Conservation (phyloP, 2,797 vertebrate species). For the Myotis daubentonii region DNA sequence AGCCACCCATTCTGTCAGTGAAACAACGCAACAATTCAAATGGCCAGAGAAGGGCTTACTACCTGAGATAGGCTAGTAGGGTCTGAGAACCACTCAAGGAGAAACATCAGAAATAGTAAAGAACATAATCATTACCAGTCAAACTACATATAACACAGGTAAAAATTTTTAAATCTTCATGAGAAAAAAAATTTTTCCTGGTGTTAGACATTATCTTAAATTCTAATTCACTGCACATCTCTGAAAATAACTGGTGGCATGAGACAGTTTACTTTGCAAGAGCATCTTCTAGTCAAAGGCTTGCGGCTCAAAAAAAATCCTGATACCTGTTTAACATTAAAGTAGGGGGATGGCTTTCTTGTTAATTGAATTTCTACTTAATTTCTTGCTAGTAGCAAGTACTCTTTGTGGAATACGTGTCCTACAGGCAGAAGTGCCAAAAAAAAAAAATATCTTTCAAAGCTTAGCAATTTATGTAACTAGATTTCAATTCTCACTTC, state of each 20-base stretch:
- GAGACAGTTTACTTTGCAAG: background rate
- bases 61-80: background rate
- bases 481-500: conserved; percentile 47
- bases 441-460: background rate
- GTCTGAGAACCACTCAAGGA: background rate
- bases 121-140: background rate
- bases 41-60: background rate
- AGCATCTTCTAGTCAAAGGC: background rate
- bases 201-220: background rate
- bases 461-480: conserved; percentile 32
- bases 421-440: background rate
- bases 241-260: background rate
- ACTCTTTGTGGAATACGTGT: background rate
- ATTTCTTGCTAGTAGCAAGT: background rate
- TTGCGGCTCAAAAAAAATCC: background rate
- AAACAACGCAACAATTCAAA: background rate
- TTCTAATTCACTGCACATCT: background rate
- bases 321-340: background rate
- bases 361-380: background rate
- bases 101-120: background rate
- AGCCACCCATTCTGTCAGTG: background rate
- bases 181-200: background rate
- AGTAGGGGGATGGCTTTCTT: background rate
- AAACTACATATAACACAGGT: background rate
- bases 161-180: background rate